These are phyloP conservation scores for Pseudanteris insignis DNA, from an alignment of 2,888 invertebrate species.

Conservation along the genomic window DNA sequence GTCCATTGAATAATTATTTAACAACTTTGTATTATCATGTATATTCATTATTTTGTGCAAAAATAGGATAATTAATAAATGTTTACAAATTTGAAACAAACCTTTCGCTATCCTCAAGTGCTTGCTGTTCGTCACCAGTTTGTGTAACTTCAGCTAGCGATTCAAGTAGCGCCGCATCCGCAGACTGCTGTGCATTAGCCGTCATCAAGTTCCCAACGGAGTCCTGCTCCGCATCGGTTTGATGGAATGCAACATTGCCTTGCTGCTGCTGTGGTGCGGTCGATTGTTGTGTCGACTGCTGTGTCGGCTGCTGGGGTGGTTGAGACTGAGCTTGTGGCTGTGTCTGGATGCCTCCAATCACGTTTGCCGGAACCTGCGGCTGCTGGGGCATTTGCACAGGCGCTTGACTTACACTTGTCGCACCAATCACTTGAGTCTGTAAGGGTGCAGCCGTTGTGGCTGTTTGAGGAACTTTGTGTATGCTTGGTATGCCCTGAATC, in stretches of 20 bases:
- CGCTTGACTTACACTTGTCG: conserved; percentile 64
- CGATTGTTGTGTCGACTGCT: conserved; percentile 49
- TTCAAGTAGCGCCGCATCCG: conserved; percentile 63
- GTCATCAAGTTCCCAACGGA: conserved; percentile 55
- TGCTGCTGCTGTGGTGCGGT: conserved; percentile 51
- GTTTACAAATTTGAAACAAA: conserved; percentile 46
- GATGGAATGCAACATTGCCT: conserved; percentile 54
- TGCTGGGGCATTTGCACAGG: conserved; percentile 60
- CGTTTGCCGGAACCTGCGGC: conserved; percentile 54
- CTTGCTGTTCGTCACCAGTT: conserved; percentile 61
- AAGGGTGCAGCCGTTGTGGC: conserved; percentile 51
- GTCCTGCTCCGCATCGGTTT: conserved; percentile 60
- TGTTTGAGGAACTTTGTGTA: conserved; percentile 63
- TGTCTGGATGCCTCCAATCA: conserved; percentile 51
- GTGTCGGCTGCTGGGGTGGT: conserved; percentile 37
- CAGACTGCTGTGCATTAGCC: conserved; percentile 47
- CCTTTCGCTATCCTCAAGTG: conserved; percentile 68
- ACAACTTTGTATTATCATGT: too few species aligned
- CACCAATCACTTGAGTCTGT: conserved; percentile 62
- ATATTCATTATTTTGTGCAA: background rate
- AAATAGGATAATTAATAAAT: too few species aligned
- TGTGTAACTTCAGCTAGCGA: conserved; percentile 65
- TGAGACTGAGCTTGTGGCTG: conserved; percentile 16
- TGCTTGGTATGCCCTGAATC: conserved; percentile 60
- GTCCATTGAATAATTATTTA: too few species aligned